Conservation (phyloP, 2,888 invertebrate species). For the Phlogophora meticulosa region DNA sequence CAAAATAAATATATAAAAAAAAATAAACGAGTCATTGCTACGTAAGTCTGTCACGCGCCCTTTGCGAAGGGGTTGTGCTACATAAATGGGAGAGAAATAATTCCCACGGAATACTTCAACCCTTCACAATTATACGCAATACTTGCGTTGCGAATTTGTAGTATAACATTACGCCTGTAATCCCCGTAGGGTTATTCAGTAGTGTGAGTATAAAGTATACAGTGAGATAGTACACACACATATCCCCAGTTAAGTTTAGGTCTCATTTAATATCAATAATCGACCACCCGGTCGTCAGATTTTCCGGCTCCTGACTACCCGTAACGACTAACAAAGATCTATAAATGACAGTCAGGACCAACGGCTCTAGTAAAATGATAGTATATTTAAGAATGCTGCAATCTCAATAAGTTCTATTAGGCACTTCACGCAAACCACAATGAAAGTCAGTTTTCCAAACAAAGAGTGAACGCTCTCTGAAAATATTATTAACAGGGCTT, state of each 20-base stretch:
- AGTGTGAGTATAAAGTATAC: background rate
- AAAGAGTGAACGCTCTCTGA: slow-evolving; percentile 28
- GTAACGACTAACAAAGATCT: too few relatives aligned
- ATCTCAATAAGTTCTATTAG: too few relatives aligned
- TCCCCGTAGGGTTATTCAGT: background rate
- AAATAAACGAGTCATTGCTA: slow-evolving; percentile 62
- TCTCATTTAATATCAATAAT: too few relatives aligned
- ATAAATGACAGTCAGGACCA: too few relatives aligned
- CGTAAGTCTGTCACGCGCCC: slow-evolving; percentile 65
- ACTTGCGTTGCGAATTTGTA: slow-evolving; percentile 36
- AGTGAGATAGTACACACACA: too few relatives aligned
- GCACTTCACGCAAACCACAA: background rate
- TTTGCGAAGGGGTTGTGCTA: slow-evolving; percentile 51
- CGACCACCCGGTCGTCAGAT: too few relatives aligned
- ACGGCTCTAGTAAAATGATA: too few relatives aligned
- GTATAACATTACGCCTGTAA: slow-evolving; percentile 6
- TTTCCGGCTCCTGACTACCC: too few relatives aligned
- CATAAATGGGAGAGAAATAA: slow-evolving; percentile 46
- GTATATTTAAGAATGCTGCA: too few relatives aligned
- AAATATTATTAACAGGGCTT: slow-evolving; percentile 34
- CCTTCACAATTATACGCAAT: slow-evolving; percentile 49
- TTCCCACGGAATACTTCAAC: slow-evolving; percentile 69
- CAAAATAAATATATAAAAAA: slow-evolving; percentile 27
- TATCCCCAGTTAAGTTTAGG: too few relatives aligned
- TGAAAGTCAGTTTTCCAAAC: slow-evolving; percentile 46